Evolutionary conservation across 2,888 invertebrate species (phyloP), one percentile per base, ranked within the genome.

Genomic region (Listrodromus nycthemerus): DNA sequence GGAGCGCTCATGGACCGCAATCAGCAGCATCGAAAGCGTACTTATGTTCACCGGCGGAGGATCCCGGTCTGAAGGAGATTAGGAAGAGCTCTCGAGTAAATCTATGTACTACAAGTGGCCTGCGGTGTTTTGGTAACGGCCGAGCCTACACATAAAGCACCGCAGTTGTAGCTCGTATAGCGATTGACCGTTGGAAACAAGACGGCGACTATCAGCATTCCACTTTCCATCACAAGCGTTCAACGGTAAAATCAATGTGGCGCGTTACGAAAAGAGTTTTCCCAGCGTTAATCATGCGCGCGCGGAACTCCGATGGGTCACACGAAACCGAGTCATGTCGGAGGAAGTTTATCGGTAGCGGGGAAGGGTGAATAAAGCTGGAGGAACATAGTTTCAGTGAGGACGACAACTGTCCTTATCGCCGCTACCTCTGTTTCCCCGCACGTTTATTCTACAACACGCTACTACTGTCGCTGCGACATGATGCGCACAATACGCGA

Each of bases 361-460:
- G n/a, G 16, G 52, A 58, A 70, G 24, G 45, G 21, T 55, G 50
- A 71, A 71, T 30, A 69, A 69, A 61, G 71, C 33, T 16, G 37
- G 48, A 41, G 37, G 13, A 75, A 71, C 58, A 76, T 71, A 13
- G 33, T 66, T 80, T 70, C 24, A 19, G 16, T 13, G 30, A 30
- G n/a, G 7, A 70, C 78, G 66, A 75, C 77, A 58, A 73, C 41
- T 66, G 37, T 65, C 74, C 66, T 75, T 75, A 58, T 74, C 30
- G 48, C 55, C 24, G 74, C 48, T 27, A 52, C 24, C 52, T 55
- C 69, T 70, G 70, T 82, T 80, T 80, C 63, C 79, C 80, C 82
- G 76, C 67, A 75, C 66, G 65, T 70, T 76, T 27, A 66, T 48
- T 76, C 66, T 10, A 41, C 76, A 67, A 58, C n/a, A 37, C 71